These are phyloP conservation scores for Drosophila quadrilineata DNA, from an alignment of 1,140 invertebrate species.

Conservation along the genomic window DNA sequence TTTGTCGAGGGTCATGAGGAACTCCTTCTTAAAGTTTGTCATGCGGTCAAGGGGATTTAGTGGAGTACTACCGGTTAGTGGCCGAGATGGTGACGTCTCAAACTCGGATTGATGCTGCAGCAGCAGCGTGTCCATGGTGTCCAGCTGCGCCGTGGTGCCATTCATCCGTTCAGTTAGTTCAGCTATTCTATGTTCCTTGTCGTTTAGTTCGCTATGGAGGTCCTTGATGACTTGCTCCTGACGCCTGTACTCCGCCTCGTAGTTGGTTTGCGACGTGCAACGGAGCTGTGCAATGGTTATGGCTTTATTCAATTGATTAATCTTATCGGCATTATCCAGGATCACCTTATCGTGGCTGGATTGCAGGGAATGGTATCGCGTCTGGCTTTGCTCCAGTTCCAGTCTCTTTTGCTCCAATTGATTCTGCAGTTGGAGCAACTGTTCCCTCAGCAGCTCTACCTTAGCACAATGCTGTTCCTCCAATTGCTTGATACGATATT, in stretches of 20 bases:
- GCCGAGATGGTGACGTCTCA: constrained; percentile 39
- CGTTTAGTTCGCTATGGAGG: constrained; percentile 55
- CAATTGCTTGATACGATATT: constrained; percentile 57
- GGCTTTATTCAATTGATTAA: constrained; percentile 82
- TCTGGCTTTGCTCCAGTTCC: constrained; percentile 82
- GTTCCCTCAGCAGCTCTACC: constrained; percentile 62
- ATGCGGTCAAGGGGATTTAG: constrained; percentile 56
- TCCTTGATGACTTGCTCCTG: constrained; percentile 55
- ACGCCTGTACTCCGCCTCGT: constrained; percentile 46
- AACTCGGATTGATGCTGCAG: constrained; percentile 62
- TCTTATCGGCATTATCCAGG: constrained; percentile 83
- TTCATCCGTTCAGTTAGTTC: constrained; percentile 54
- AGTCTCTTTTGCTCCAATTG: constrained; percentile 81
- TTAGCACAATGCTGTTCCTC: constrained; percentile 70
- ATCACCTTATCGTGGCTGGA: constrained; percentile 82
- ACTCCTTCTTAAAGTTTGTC: constrained; percentile 68
- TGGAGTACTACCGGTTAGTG: constrained; percentile 66
- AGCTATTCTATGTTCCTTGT: constrained; percentile 64
- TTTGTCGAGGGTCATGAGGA: constrained; percentile 57
- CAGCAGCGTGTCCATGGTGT: constrained; percentile 72
- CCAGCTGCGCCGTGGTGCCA: constrained; percentile 64
- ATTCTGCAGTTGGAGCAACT: constrained; percentile 51
- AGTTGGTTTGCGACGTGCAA: constrained; percentile 40
- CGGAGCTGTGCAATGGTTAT: constrained; percentile 82
- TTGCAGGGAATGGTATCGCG: constrained; percentile 82